Conservation (phyloP, 1,140 invertebrate species). For the Dinothrombium tinctorium region DNA sequence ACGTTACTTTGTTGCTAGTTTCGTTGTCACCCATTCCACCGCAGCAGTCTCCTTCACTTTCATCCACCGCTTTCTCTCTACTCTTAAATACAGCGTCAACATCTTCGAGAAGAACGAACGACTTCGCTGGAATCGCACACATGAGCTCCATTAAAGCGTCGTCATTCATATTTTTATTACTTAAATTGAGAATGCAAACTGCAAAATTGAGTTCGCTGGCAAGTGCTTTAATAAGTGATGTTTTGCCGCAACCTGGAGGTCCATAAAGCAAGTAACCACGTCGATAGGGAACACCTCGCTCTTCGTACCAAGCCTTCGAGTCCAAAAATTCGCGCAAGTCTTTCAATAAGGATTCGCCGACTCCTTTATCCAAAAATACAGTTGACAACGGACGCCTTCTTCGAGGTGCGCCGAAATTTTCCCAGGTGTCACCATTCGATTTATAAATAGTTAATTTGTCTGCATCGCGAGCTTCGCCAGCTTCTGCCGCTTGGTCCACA, state of each 20-base stretch:
- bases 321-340: slow-evolving; percentile 81
- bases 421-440: slow-evolving; percentile 80
- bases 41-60: slow-evolving; percentile 51
- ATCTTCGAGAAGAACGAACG: slow-evolving; percentile 88
- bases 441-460: slow-evolving; percentile 95
- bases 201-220: slow-evolving; percentile 85
- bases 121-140: slow-evolving; percentile 61
- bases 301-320: slow-evolving; percentile 74
- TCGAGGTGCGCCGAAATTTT: slow-evolving; percentile 75
- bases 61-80: slow-evolving; percentile 45
- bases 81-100: slow-evolving; percentile 88
- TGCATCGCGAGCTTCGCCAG: too few relatives aligned
- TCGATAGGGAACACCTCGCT: slow-evolving; percentile 49
- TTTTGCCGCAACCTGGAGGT: slow-evolving; percentile 92
- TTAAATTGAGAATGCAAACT: slow-evolving; percentile 89
- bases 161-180: slow-evolving; percentile 78
- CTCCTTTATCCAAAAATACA: slow-evolving; percentile 60
- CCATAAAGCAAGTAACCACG: slow-evolving; percentile 75
- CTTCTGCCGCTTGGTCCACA: too few relatives aligned
- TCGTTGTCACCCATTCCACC: too few relatives aligned
- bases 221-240: slow-evolving; percentile 80
- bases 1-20: slow-evolving; percentile 78
- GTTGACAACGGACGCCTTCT: slow-evolving; percentile 60
- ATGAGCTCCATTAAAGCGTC: slow-evolving; percentile 83
- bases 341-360: slow-evolving; percentile 47